Base-by-base conservation (phyloP, 2,797 vertebrate species). In the Anas flavirostris region DNA sequence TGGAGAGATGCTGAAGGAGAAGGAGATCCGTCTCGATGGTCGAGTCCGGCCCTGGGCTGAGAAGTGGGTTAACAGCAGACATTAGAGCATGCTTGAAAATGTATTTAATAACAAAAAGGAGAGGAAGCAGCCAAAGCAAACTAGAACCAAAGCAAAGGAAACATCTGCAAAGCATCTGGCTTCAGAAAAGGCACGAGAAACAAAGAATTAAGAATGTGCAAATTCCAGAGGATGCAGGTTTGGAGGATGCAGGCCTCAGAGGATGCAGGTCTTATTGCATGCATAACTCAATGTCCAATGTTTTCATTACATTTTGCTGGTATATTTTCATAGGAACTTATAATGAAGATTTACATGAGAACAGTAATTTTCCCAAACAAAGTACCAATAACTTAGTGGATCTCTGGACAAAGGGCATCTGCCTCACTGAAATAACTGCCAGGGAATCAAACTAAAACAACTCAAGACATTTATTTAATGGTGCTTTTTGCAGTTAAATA, bases 1-100 rank as follows among this genome's bases (percentile, higher is more conserved):
- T 52, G 98, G 98, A 96, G 99, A 99, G 97, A 99, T 98, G 98
- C 95, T 99, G 98, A 99, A 98, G 97, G 99, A 98, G 98, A 99
- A 99, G 96, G 99, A 99, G 97, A 99, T 98, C 96, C 97, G 97
- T 97, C 98, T 98, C 94, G 98, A 97, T 96, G 98, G 98, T 96
- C 98, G 98, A 96, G 94, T 97, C 96, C 96, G 97, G 96, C 97
- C 98, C 94, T 98, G 98, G 50, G 97, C 98, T 99, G 98, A 96
- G 97, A 97, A 98, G 97, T 94, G 93, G 97, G 97, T 98, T 97
- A 97, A 98, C 95, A 96, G 96, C 96, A 98, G 91, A 98, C 75
- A 60, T 98, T 96, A 98, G 97, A 94, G 91, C 95, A 95, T 86
- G 97, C 93, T 78, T 81, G 97, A 93, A 94, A 95, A 96, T 60